Base-by-base conservation (phyloP, 1,140 invertebrate species). In the Lethocerus indicus region DNA sequence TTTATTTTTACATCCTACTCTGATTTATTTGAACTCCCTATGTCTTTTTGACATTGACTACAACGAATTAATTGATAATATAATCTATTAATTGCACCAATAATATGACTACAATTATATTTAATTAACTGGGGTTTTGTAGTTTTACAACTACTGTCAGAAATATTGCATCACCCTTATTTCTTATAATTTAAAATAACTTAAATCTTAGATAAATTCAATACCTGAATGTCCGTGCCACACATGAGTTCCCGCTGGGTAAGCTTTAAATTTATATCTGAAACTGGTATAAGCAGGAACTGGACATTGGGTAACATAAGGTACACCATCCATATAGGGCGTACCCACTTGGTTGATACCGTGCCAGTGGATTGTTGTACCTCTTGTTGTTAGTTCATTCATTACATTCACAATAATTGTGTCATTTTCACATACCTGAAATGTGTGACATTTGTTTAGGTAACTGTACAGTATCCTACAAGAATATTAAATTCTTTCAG, bases 271-370 rank as follows among this genome's bases (percentile, higher is more conserved):
- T 9, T 52, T 37, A 47, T 62, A 62, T 6, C 32, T 20, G 55
- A 35, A 57, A 52, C 44, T 20, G 46, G 57, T 55, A n/a, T 47
- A 43, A 18, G 59, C 57, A 14, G 47, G 40, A 27, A 60, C 56
- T 12, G 60, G 59, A 25, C 56, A 58, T 47, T 62, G 60, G 13
- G 59, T 59, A n/a, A 62, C 41, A 32, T 48, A 59, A 20, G 60
- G 60, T 13, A 52, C 51, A 1, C 76, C 76, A 59, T 76, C 76
- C 72, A 76, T 77, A 57, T 71, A 73, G 2, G 70, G 72, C 5
- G 60, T 60, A 21, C 42, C 32, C 3, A 59, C 49, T 49, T 68
- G 63, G 55, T 67, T 64, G 18, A 68, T 62, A 4, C 69, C 69
- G 43, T 71, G 69, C 69, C 69, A 71, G 28, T 71, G 69, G 24